These are phyloP conservation scores for Delphinus delphis DNA, from an alignment of 2,113 vertebrate genomes.

Conservation along the genomic window DNA sequence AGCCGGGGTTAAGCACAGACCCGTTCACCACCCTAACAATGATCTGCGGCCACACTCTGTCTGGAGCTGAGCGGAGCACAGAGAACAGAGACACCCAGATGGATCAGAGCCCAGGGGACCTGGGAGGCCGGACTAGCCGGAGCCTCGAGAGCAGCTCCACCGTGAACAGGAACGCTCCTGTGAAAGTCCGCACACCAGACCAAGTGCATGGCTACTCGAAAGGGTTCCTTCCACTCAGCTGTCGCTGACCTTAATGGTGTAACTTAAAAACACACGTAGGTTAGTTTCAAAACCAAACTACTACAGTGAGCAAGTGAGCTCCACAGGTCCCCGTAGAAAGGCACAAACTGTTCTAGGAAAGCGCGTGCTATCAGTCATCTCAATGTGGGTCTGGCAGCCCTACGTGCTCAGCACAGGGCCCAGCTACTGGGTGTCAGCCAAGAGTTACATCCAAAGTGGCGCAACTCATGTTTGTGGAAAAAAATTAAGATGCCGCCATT, in stretches of 20 bases:
- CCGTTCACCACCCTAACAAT: accelerated
- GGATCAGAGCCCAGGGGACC: too few relatives aligned
- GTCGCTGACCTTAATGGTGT: neutral
- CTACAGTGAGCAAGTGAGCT: neutral
- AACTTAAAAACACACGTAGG: neutral
- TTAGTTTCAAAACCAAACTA: neutral
- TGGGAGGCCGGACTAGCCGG: neutral
- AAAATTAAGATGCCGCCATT: neutral
- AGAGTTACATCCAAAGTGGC: neutral
- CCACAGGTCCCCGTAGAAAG: neutral
- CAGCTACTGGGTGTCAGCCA: too few relatives aligned
- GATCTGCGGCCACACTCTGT: too few relatives aligned
- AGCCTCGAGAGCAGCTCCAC: too few relatives aligned
- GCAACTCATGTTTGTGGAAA: accelerated
- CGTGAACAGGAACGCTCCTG: neutral
- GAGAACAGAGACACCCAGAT: neutral
- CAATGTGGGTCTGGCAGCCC: neutral
- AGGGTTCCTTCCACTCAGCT: neutral
- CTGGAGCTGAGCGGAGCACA: neutral
- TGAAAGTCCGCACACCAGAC: neutral
- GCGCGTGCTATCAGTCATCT: accelerated
- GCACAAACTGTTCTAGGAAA: neutral
- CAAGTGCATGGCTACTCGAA: neutral
- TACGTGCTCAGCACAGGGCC: neutral
- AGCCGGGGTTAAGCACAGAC: accelerated